Evolutionary conservation across 2,888 invertebrate genomes (phyloP).

Genomic region (Tortrix viridana): DNA sequence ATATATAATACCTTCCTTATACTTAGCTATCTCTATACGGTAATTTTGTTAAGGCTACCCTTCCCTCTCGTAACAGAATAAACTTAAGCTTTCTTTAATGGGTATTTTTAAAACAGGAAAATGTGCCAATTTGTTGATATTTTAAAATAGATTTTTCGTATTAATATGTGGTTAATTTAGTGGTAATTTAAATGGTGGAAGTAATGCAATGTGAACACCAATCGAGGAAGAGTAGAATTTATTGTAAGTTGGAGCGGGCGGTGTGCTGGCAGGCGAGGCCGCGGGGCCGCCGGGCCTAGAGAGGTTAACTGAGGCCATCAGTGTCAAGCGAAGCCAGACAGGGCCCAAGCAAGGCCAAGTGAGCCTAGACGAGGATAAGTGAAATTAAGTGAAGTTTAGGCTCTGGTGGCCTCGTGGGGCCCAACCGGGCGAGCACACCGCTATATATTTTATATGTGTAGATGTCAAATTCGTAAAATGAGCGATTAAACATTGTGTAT

Average conservation of each 20-base stretch:
- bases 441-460: conserved; percentile 79
- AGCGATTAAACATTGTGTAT: conserved; percentile 67
- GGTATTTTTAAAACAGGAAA: conserved; percentile 60
- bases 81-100: conserved; percentile 47
- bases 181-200: conserved; percentile 28
- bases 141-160: conserved; percentile 51
- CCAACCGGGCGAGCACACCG: conserved; percentile 30
- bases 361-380: not conserved
- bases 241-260: conserved; percentile 41
- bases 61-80: conserved; percentile 26
- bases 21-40: conserved; percentile 37
- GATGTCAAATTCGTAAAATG: conserved; percentile 74
- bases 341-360: not conserved
- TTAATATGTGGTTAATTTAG: conserved; percentile 32
- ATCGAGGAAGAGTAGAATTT: conserved; percentile 61
- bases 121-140: conserved; percentile 81
- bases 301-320: too few species aligned
- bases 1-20: conserved; percentile 35
- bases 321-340: not conserved
- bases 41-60: conserved; percentile 32
- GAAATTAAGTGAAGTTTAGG: not conserved
- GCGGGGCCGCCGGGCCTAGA: conserved; percentile 13
- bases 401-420: not conserved
- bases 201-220: conserved; percentile 74
- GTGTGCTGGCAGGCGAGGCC: conserved; percentile 21